phyloP scores from a whole-genome alignment of 2,888 invertebrate genomes.

The Chirona hameri region DNA sequence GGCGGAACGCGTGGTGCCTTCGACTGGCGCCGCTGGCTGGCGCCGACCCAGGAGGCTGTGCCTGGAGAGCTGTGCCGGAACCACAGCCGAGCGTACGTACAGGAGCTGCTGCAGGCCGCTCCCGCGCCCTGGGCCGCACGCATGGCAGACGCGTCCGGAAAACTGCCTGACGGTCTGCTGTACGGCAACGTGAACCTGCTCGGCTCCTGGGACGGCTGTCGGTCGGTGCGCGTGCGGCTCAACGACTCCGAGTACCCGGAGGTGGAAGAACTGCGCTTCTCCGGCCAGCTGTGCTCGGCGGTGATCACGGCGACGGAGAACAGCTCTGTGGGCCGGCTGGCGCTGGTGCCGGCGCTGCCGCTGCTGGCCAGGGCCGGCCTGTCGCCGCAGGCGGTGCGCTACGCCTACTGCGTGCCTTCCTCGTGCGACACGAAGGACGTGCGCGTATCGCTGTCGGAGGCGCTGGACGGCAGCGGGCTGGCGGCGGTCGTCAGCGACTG shows the following conservation, averaged over 20 bases:
- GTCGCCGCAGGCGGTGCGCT: neutral
- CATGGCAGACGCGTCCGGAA: constrained; percentile 10
- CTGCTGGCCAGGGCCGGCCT: neutral
- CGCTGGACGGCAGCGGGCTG: neutral
- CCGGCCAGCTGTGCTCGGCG: neutral
- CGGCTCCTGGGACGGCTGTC: constrained; percentile 9
- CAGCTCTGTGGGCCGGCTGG: neutral
- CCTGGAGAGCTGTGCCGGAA: neutral
- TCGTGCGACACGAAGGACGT: neutral
- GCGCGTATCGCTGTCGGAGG: neutral
- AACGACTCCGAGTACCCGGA: neutral
- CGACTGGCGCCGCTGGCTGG: neutral
- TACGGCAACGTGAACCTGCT: neutral
- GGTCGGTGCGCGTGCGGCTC: neutral
- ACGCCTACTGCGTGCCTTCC: constrained; percentile 22
- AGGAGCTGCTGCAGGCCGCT: neutral
- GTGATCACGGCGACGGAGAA: neutral
- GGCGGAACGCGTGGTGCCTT: neutral
- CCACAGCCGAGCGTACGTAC: neutral
- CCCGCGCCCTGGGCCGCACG: neutral
- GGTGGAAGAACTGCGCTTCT: neutral
- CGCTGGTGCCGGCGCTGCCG: neutral
- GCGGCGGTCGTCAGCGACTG: neutral
- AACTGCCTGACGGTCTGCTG: constrained; percentile 26
- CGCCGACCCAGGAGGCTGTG: neutral